phyloP scores from a whole-genome alignment of 2,797 vertebrate genomes.

The Rhinatrema bivittatum region DNA sequence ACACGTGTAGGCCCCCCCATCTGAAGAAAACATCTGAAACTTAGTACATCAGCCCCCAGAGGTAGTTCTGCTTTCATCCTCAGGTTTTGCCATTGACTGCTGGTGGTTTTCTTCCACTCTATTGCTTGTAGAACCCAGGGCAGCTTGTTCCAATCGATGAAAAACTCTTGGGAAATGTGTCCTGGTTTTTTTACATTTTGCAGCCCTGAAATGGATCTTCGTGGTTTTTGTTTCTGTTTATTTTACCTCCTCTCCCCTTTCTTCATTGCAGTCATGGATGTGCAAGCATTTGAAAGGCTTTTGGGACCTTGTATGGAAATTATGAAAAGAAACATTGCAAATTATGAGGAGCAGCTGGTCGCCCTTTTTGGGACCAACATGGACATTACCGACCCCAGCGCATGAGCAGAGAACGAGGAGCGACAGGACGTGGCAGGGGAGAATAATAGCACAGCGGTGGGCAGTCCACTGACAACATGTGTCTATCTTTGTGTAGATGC shows the following conservation, averaged over 20 bases:
- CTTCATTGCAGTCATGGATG: slow-evolving; percentile 78
- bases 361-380: slow-evolving; percentile 90
- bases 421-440: slow-evolving; percentile 54
- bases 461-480: slow-evolving; percentile 63
- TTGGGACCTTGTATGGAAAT: slow-evolving; percentile 98
- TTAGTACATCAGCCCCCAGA: no score
- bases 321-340: slow-evolving; percentile 98
- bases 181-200: no score
- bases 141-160: no score
- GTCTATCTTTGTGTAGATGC: slow-evolving; percentile 63
- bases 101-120: no score
- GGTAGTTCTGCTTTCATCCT: no score
- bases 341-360: slow-evolving; percentile 95
- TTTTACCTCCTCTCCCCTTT: slow-evolving; percentile 19
- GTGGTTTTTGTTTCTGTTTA: no score
- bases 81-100: no score
- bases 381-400: slow-evolving; percentile 82
- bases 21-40: no score
- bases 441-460: slow-evolving; percentile 60
- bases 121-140: no score
- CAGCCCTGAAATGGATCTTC: neutral
- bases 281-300: slow-evolving; percentile 95
- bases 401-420: slow-evolving; percentile 61
- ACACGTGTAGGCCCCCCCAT: no score
- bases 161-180: no score